These are phyloP conservation scores for Melozone crissalis DNA, from an alignment of 2,113 vertebrate species.

Conservation along the genomic window DNA sequence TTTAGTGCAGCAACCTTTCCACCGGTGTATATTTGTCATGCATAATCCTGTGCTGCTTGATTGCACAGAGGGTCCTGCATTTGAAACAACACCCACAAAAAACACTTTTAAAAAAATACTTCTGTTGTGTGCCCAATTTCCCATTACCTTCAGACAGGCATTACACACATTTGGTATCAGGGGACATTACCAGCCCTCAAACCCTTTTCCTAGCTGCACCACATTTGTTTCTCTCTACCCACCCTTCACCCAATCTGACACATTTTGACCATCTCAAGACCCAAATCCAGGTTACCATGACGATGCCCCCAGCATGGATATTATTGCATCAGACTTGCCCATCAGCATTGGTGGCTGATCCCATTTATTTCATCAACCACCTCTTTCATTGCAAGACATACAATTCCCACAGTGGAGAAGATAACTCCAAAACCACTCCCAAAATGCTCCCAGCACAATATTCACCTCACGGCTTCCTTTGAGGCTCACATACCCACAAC, in stretches of 20 bases:
- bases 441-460: rapidly evolving
- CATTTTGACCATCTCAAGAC: not conserved
- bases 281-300: not conserved
- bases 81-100: not conserved
- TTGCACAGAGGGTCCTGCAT: not conserved
- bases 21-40: not conserved
- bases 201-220: not conserved
- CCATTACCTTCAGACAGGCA: not conserved
- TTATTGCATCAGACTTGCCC: not conserved
- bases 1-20: not conserved
- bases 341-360: not conserved
- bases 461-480: not conserved
- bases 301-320: not conserved
- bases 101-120: not conserved
- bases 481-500: not conserved
- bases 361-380: not conserved
- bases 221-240: not conserved
- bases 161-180: not conserved
- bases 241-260: not conserved
- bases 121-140: not conserved
- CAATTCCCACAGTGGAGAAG: not conserved
- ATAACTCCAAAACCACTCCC: not conserved
- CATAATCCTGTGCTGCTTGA: not conserved
- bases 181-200: not conserved
- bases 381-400: not conserved